Conservation (phyloP, 2,113 vertebrate genomes). For the Syrrhaptes paradoxus region DNA sequence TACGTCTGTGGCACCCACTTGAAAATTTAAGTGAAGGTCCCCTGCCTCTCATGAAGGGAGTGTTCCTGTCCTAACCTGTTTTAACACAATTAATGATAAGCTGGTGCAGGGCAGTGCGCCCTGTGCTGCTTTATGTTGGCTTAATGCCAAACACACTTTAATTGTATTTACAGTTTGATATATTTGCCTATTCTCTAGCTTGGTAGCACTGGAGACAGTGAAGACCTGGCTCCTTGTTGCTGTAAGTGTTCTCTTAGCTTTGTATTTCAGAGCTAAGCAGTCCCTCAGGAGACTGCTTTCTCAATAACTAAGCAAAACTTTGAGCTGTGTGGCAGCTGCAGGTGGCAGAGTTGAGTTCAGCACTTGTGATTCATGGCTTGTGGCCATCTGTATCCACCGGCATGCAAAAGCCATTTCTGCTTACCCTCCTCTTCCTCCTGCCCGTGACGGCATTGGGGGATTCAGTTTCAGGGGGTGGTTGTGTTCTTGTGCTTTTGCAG, state of each 20-base stretch:
- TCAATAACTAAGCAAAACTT: not conserved
- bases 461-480: not conserved
- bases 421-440: not conserved
- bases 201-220: rapidly evolving
- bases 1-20: not conserved
- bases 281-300: not conserved
- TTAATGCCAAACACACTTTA: not conserved
- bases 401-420: rapidly evolving
- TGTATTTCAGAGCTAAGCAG: not conserved
- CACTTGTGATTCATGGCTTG: rapidly evolving
- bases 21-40: not conserved
- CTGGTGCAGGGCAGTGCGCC: not conserved
- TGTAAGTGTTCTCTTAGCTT: not conserved
- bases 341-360: not conserved
- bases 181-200: not conserved
- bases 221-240: not conserved
- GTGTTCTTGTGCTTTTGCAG: not conserved
- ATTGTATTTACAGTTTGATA: not conserved
- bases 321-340: not conserved
- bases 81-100: not conserved
- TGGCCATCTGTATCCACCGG: not conserved
- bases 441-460: rapidly evolving
- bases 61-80: not conserved
- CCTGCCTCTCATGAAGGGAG: not conserved
- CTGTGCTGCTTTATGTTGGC: not conserved